These are phyloP conservation scores for Andrena marginata DNA, from an alignment of 2,888 invertebrate species.

Conservation along the genomic window DNA sequence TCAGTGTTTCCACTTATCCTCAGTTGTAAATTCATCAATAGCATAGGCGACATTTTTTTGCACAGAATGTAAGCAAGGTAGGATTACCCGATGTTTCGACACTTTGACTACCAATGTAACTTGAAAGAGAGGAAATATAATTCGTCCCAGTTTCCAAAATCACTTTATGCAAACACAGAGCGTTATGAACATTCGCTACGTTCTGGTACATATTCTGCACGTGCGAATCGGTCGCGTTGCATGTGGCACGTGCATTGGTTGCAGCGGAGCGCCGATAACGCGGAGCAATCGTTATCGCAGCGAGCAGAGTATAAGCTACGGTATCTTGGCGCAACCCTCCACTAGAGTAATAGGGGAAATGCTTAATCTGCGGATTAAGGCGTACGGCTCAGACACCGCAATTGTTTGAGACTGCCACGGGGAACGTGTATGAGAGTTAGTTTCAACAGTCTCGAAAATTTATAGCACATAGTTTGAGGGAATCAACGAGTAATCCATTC, in stretches of 20 bases:
- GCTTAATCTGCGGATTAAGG: conserved; percentile 37
- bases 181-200: conserved; percentile 16
- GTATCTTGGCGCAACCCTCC: background rate
- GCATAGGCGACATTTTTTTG: too few relatives aligned
- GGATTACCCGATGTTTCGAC: background rate
- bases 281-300: conserved; percentile 13
- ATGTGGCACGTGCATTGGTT: background rate
- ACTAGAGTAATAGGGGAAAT: conserved; percentile 3
- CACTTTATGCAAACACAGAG: background rate
- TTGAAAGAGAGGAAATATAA: background rate
- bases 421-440: background rate
- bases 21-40: background rate
- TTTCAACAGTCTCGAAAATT: conserved; percentile 16
- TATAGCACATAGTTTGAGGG: background rate
- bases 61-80: too few relatives aligned
- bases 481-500: background rate
- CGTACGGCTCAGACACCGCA: background rate
- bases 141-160: background rate
- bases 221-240: conserved; percentile 21
- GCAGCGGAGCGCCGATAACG: background rate
- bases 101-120: background rate
- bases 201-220: conserved; percentile 9
- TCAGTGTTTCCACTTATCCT: too few relatives aligned
- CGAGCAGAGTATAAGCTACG: background rate
- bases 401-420: conserved; percentile 29